A percentile compares a stretch with the other conserved stretches of the same genome.
Conservation (phyloP, 2,113 vertebrate genomes). For the Gavia stellata region DNA sequence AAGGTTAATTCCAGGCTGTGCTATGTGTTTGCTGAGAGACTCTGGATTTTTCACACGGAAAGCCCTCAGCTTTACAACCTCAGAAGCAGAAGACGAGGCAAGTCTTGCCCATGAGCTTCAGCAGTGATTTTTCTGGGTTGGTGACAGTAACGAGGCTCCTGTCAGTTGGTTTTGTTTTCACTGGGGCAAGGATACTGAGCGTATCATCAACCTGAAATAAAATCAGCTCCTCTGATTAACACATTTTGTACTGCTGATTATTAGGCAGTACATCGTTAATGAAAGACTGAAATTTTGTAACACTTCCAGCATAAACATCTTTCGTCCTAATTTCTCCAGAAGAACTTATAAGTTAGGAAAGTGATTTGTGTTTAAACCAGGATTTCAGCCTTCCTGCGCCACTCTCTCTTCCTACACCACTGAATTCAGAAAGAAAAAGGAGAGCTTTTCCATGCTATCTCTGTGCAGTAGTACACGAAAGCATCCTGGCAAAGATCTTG, state of each 20-base stretch:
- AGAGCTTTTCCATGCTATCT: neutral
- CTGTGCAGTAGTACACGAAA: neutral
- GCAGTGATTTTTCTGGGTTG: slow-evolving; percentile 18
- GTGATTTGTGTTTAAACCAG: neutral
- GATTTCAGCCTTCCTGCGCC: neutral
- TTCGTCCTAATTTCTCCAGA: neutral
- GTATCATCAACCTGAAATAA: slow-evolving; percentile 16
- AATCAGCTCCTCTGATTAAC: neutral
- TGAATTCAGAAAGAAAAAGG: neutral
- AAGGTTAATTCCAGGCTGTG: slow-evolving; percentile 34
- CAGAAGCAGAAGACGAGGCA: neutral
- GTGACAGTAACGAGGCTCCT: neutral
- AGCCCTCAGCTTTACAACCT: neutral
- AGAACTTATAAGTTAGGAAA: neutral
- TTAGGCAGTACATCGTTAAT: neutral
- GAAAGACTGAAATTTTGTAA: slow-evolving; percentile 3
- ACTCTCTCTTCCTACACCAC: neutral
- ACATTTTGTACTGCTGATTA: neutral
- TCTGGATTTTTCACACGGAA: neutral
- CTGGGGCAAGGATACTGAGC: neutral
- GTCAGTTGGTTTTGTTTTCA: slow-evolving; percentile 16
- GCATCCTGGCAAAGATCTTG: neutral
- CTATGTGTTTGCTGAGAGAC: neutral
- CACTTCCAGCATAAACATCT: slow-evolving; percentile 1
- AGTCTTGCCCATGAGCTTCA: neutral